Conservation (phyloP, 2,888 invertebrate genomes). For the Metellina segmentata region DNA sequence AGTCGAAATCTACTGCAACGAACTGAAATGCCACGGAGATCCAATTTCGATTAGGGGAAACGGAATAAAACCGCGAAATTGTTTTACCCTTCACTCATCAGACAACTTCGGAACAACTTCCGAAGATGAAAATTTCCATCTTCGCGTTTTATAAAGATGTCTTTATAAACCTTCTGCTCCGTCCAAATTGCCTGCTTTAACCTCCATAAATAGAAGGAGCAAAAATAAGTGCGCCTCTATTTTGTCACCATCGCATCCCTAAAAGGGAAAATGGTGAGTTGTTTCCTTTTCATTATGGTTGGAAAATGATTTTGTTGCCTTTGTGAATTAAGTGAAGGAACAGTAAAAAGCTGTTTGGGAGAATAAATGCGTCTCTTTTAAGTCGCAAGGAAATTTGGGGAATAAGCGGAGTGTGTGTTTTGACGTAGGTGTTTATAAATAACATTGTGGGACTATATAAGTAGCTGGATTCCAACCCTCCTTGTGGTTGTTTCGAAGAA, state of each 20-base stretch:
- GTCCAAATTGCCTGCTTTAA: not conserved
- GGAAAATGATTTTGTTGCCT: not conserved
- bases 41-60: not conserved
- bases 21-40: not conserved
- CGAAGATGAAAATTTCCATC: not conserved
- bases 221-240: not conserved
- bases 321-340: not conserved
- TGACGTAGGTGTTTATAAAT: too few species aligned
- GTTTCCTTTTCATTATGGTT: not conserved
- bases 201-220: not conserved
- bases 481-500: too few species aligned
- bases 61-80: not conserved
- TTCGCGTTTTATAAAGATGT: not conserved
- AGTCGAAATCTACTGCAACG: not conserved
- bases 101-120: not conserved
- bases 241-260: not conserved
- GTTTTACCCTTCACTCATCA: not conserved
- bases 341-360: not conserved
- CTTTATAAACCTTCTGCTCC: not conserved
- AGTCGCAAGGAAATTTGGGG: too few species aligned
- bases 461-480: too few species aligned
- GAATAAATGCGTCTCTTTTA: too few species aligned
- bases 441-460: too few species aligned
- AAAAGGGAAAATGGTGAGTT: not conserved
- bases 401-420: too few species aligned